Base-by-base conservation (phyloP, 2,113 vertebrate genomes). In the Aptenodytes patagonicus region DNA sequence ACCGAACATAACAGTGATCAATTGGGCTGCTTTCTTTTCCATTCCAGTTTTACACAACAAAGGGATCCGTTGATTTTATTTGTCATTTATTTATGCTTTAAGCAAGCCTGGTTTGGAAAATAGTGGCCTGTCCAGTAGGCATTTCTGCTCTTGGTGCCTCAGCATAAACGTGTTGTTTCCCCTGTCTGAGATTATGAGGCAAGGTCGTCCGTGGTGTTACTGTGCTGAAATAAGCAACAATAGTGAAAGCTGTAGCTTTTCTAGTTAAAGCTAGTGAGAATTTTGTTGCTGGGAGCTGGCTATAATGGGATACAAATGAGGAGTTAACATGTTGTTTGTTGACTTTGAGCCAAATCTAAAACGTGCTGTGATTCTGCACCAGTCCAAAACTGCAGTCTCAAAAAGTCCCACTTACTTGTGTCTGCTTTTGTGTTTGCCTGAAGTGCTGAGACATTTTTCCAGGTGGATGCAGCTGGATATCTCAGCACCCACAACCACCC, bases 201-300 rank as follows among this genome's bases (percentile, higher is more conserved):
- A 72, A 83, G 38, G 94, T 72, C 0, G 0, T 54, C 66, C 0
- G 0, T 69, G 46, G 7, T 58, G 51, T 69, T 61, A n/a, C 36
- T 40, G 20, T 3, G 1, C 36, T 85, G 62, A 91, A 89, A 90
- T 69, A 83, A 75, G n/a, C 58, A 93, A 36, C 40, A 52, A 47
- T 64, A 61, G 20, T 28, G 20, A 92, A 61, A 91, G 28, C 42
- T 82, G 82, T n/a, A 81, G 69, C 51, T 91, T 84, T 89, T 69
- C 61, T 72, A 52, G 79, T 65, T 68, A 82, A 68, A 95, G 65
- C 31, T 52, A 79, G 61, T 65, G 80, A 93, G 77, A 95, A 85
- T 95, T 93, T 94, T 84, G 65, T 96, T 94, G 76, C 86, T 95
- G 73, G 69, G 81, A 91, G 77, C 77, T 95, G 65, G 24, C 47